These are phyloP conservation scores for Pluvianellus socialis DNA, from an alignment of 2,113 vertebrate species.

Conservation along the genomic window DNA sequence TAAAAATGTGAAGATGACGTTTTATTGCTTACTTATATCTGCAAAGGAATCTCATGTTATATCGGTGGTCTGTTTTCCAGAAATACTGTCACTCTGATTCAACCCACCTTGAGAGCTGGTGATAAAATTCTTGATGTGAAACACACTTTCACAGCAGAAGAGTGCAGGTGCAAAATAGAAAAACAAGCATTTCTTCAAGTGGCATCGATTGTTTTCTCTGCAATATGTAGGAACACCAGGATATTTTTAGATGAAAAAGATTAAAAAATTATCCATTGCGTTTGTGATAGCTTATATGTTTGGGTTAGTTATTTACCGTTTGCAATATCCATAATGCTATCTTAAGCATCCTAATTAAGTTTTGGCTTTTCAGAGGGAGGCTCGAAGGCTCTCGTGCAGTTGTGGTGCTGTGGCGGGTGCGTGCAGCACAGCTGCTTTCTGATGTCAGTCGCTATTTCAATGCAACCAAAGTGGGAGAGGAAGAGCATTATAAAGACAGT, in stretches of 20 bases:
- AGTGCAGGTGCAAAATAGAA: conserved; percentile 49
- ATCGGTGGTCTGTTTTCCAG: background rate
- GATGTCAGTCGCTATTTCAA: conserved; percentile 67
- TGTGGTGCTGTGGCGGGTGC: conserved; percentile 6
- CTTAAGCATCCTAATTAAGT: conserved; percentile 62
- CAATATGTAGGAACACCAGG: conserved; percentile 17
- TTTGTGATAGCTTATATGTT: conserved; percentile 43
- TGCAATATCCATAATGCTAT: conserved; percentile 55
- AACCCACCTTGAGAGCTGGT: background rate
- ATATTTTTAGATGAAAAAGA: conserved; percentile 59
- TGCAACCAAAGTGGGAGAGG: conserved; percentile 54
- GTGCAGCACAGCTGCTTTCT: conserved; percentile 66
- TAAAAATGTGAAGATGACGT: background rate
- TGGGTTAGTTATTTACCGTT: conserved; percentile 33
- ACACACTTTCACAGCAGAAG: background rate
- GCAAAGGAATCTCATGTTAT: background rate
- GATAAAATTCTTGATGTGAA: conserved; percentile 7
- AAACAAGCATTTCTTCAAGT: conserved; percentile 39
- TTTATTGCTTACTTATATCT: background rate
- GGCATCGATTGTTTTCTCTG: conserved; percentile 23
- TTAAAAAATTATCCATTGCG: conserved; percentile 52
- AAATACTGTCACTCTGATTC: background rate
- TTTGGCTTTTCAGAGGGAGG: conserved; percentile 19
- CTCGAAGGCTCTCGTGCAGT: conserved; percentile 53
- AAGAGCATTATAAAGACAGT: conserved; percentile 58